Evolutionary conservation across 2,113 vertebrate genomes (phyloP).

Genomic region (Eretmochelys imbricata): DNA sequence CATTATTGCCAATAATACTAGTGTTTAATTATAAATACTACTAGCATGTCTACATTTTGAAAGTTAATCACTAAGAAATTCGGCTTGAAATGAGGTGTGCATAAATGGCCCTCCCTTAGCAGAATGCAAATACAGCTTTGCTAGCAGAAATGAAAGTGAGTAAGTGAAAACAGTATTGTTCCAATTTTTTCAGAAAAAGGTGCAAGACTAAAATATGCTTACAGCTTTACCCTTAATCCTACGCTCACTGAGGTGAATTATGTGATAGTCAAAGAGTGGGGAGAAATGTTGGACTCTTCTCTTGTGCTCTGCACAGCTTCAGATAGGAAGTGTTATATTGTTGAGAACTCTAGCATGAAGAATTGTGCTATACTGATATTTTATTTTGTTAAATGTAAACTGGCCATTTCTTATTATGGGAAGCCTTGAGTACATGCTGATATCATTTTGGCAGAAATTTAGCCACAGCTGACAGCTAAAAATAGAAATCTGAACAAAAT

Average conservation of each 20-base stretch:
- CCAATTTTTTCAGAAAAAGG: background rate
- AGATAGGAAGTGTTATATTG: constrained; percentile 44
- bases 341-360: constrained; percentile 20
- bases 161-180: background rate
- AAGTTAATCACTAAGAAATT: background rate
- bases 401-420: background rate
- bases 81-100: fast-evolving
- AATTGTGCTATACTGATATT: constrained; percentile 36
- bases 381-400: constrained; percentile 56
- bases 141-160: background rate
- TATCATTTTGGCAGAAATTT: constrained; percentile 16
- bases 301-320: background rate
- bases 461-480: constrained; percentile 11
- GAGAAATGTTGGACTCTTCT: background rate
- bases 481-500: constrained; percentile 39
- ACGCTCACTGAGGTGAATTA: constrained; percentile 14
- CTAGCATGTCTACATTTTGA: background rate
- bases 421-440: constrained; percentile 9
- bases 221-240: constrained; percentile 19
- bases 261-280: background rate
- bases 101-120: background rate
- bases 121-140: background rate
- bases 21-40: background rate
- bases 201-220: constrained; percentile 26
- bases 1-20: background rate